phyloP scores from a whole-genome alignment of 2,888 invertebrate species.

The Bombylius major region DNA sequence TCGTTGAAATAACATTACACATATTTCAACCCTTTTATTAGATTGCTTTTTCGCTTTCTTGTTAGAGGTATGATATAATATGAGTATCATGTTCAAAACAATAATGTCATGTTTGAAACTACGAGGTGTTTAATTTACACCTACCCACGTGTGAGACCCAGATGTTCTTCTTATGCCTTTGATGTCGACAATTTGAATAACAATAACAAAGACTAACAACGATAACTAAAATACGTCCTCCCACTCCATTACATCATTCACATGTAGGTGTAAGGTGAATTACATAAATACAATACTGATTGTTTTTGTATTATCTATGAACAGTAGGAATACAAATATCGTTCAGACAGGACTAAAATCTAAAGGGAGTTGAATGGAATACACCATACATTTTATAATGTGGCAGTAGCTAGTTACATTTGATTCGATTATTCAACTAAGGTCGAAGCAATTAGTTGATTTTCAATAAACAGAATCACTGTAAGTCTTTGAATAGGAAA shows the following conservation, averaged over 20 bases:
- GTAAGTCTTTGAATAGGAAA: no score
- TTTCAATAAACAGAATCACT: no score
- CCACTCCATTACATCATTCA: background rate
- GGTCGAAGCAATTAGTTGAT: no score
- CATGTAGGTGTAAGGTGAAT: background rate
- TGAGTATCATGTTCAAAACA: background rate
- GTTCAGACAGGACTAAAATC: background rate
- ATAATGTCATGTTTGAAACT: background rate
- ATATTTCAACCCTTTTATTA: background rate
- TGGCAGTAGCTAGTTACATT: no score
- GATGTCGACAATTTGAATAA: conserved; percentile 14
- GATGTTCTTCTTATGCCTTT: conserved; percentile 9
- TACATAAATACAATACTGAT: background rate
- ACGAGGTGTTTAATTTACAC: conserved; percentile 7
- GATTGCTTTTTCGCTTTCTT: background rate
- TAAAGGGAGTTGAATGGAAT: no score
- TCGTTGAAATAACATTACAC: background rate
- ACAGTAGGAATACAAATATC: background rate
- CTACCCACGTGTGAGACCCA: conserved; percentile 9
- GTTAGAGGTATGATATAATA: background rate
- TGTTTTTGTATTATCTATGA: background rate
- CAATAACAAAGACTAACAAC: conserved; percentile 8
- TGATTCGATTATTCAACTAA: no score
- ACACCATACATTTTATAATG: no score
- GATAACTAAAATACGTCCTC: conserved; percentile 1